Conservation (phyloP, 2,113 vertebrate species). For the Crotalus horridus region DNA sequence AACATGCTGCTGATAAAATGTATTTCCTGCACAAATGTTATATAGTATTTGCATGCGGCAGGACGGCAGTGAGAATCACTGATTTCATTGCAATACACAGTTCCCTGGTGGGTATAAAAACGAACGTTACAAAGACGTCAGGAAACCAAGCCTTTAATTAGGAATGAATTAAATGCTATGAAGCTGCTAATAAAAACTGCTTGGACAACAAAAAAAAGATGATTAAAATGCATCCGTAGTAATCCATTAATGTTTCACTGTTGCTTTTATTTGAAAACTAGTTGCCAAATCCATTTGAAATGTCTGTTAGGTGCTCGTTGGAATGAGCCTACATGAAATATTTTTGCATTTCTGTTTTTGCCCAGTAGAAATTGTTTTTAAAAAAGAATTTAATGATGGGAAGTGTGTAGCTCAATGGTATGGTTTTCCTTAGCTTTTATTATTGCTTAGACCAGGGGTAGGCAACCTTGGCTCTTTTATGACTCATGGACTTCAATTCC, state of each 20-base stretch:
- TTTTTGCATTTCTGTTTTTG: background rate
- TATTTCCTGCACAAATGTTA: background rate
- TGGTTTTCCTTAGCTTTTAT: background rate
- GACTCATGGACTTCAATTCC: background rate
- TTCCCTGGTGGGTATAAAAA: slow-evolving; percentile 14
- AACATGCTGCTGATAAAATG: background rate
- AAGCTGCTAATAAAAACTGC: slow-evolving; percentile 49
- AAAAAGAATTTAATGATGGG: slow-evolving; percentile 15
- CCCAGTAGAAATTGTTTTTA: slow-evolving; percentile 19
- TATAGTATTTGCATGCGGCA: background rate
- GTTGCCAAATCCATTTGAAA: background rate
- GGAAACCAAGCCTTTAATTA: slow-evolving; percentile 55
- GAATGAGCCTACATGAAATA: background rate
- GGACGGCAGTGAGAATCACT: background rate
- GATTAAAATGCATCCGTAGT: slow-evolving; percentile 31
- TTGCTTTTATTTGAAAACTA: slow-evolving; percentile 31
- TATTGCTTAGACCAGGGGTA: too few relatives aligned
- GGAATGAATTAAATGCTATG: slow-evolving; percentile 62
- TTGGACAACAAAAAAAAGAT: slow-evolving; percentile 12
- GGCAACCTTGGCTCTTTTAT: too few relatives aligned
- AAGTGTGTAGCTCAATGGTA: background rate
- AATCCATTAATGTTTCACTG: slow-evolving; percentile 39
- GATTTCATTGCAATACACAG: background rate
- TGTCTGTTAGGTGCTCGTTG: background rate
- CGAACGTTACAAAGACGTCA: slow-evolving; percentile 36